phyloP scores from a whole-genome alignment of 2,797 vertebrate species.

The Rhinichthys osculus region DNA sequence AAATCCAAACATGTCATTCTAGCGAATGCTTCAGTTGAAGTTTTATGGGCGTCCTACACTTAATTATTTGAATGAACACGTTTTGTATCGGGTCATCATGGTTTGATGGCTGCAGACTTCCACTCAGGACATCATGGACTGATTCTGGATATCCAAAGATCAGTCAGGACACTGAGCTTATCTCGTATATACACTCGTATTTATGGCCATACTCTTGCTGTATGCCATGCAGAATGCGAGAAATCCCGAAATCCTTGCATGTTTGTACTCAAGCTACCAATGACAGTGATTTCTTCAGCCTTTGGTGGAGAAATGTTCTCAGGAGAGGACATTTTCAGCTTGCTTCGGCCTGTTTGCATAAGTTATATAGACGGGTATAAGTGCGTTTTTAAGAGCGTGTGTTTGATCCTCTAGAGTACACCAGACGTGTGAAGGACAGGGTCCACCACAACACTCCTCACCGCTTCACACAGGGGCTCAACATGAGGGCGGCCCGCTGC shows the following conservation, averaged over 20 bases:
- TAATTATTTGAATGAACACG: neutral
- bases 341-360: slow-evolving; percentile 36
- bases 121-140: slow-evolving; percentile 13
- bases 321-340: slow-evolving; percentile 18
- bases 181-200: slow-evolving; percentile 40
- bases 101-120: neutral
- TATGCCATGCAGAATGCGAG: slow-evolving; percentile 17
- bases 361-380: neutral
- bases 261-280: neutral
- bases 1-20: slow-evolving; percentile 10
- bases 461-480: slow-evolving; percentile 95
- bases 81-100: neutral
- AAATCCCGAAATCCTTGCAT: slow-evolving; percentile 38
- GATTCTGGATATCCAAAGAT: neutral
- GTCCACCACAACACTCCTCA: slow-evolving; percentile 92
- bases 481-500: slow-evolving; percentile 98
- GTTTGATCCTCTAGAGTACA: slow-evolving; percentile 86
- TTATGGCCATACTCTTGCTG: slow-evolving; percentile 28
- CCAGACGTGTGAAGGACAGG: slow-evolving; percentile 93
- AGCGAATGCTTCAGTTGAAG: neutral
- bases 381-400: slow-evolving; percentile 47
- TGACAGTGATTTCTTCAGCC: neutral
- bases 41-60: neutral
- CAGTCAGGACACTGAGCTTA: slow-evolving; percentile 52
- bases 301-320: slow-evolving; percentile 16